Conservation (phyloP, 64 coral and sea anemone genomes). For the Orbicella faveolata region DNA sequence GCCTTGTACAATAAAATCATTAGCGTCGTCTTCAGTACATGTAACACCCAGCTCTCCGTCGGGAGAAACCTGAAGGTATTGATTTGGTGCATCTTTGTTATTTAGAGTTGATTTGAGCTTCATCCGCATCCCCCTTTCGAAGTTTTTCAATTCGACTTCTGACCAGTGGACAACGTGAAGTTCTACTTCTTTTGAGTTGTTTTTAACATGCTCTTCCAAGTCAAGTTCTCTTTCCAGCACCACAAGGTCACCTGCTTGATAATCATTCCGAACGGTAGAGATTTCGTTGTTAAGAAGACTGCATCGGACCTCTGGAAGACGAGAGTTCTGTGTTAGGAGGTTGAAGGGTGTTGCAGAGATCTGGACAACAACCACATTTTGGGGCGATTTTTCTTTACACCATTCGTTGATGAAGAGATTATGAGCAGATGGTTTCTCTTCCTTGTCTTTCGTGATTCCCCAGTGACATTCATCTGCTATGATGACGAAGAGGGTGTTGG, state of each 20-base stretch:
- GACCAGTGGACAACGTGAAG: conserved; percentile 59
- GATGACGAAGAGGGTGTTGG: conserved; percentile 53
- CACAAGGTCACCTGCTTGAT: background rate
- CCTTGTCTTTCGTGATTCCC: conserved; percentile 64
- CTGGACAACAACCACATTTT: conserved; percentile 48
- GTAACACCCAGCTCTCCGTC: background rate
- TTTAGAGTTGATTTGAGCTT: conserved; percentile 39
- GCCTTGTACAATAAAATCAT: conserved; percentile 34
- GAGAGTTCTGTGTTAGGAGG: conserved; percentile 50
- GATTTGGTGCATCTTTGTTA: background rate
- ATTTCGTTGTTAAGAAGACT: background rate
- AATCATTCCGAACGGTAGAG: background rate
- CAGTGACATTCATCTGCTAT: conserved; percentile 74
- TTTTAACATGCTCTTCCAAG: background rate
- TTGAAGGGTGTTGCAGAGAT: conserved; percentile 65
- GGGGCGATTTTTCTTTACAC: conserved; percentile 36
- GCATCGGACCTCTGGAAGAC: conserved; percentile 25
- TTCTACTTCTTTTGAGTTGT: conserved; percentile 6
- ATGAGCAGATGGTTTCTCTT: conserved; percentile 55
- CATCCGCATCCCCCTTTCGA: conserved; percentile 39
- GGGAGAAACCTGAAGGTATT: conserved; percentile 22
- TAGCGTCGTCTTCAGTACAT: background rate
- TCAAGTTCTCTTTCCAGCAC: background rate
- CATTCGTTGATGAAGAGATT: conserved; percentile 53
- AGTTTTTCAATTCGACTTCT: conserved; percentile 43